phyloP scores from a whole-genome alignment of 2,888 invertebrate genomes.

The Monochamus alternatus region DNA sequence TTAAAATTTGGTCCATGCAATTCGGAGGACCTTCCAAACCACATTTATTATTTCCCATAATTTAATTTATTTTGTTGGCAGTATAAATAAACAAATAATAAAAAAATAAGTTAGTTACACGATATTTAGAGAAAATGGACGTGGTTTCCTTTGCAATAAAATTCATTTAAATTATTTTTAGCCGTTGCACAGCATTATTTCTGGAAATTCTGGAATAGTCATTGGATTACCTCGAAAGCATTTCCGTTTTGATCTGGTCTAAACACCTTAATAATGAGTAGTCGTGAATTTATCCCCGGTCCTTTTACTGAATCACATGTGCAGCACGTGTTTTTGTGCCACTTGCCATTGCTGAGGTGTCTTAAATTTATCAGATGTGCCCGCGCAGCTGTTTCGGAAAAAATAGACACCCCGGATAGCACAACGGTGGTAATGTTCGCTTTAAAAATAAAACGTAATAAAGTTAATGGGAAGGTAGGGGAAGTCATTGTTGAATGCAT shows the following conservation, averaged over 20 bases:
- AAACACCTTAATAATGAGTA: conserved; percentile 51
- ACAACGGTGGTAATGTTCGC: conserved; percentile 21
- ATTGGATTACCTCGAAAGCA: conserved; percentile 41
- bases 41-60: too few relatives aligned
- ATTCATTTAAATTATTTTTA: conserved; percentile 1
- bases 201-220: conserved; percentile 6
- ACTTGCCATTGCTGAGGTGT: conserved; percentile 58
- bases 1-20: too few relatives aligned
- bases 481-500: not conserved
- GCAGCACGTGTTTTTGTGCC: conserved; percentile 58
- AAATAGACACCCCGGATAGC: conserved; percentile 47
- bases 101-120: too few relatives aligned
- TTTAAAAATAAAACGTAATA: conserved; percentile 34
- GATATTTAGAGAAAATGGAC: too few relatives aligned
- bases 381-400: conserved; percentile 44
- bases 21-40: too few relatives aligned
- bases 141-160: not conserved
- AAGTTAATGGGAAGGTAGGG: not conserved
- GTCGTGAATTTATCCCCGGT: conserved; percentile 44
- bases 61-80: too few relatives aligned
- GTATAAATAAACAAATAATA: too few relatives aligned
- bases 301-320: conserved; percentile 54
- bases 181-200: conserved; percentile 16
- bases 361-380: conserved; percentile 50
- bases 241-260: conserved; percentile 55